A percentile compares a stretch with the other conserved stretches of the same genome.
phyloP scores from a whole-genome alignment of 2,113 vertebrate genomes.

The Cynopterus brachyotis region DNA sequence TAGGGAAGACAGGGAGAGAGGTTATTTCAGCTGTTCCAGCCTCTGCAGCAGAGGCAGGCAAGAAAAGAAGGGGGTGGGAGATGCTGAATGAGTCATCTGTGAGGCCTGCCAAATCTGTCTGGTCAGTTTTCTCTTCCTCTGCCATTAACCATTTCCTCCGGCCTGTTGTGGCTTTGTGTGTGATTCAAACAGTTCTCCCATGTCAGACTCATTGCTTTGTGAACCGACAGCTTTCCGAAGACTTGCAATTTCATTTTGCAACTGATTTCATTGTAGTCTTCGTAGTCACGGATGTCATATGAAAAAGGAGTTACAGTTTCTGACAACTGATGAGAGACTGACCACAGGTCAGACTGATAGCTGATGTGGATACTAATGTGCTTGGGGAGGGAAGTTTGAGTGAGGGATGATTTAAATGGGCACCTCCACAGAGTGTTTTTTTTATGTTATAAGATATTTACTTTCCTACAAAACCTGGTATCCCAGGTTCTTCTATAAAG shows the following conservation, averaged over 20 bases:
- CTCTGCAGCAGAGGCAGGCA: not conserved
- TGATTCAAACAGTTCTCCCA: not conserved
- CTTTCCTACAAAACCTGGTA: not conserved
- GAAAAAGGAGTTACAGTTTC: not conserved
- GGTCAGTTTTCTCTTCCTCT: not conserved
- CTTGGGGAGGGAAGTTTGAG: not conserved
- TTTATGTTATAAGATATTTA: not conserved
- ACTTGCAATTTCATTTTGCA: not conserved
- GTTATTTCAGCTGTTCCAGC: not conserved
- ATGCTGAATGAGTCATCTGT: not conserved
- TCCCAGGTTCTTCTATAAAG: not conserved
- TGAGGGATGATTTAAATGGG: not conserved
- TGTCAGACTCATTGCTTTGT: not conserved
- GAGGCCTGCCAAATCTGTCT: not conserved
- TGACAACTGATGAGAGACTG: not conserved
- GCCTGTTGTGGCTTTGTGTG: not conserved
- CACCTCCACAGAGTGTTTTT: not conserved
- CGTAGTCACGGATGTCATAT: not conserved
- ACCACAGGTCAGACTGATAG: not conserved
- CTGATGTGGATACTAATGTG: not conserved
- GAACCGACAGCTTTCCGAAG: not conserved
- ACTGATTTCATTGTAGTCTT: not conserved
- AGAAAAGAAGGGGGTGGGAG: not conserved
- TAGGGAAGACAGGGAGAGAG: not conserved
- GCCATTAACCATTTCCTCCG: not conserved